These are phyloP conservation scores for Contarinia nasturtii DNA, from an alignment of 1,140 invertebrate species.

Conservation along the genomic window DNA sequence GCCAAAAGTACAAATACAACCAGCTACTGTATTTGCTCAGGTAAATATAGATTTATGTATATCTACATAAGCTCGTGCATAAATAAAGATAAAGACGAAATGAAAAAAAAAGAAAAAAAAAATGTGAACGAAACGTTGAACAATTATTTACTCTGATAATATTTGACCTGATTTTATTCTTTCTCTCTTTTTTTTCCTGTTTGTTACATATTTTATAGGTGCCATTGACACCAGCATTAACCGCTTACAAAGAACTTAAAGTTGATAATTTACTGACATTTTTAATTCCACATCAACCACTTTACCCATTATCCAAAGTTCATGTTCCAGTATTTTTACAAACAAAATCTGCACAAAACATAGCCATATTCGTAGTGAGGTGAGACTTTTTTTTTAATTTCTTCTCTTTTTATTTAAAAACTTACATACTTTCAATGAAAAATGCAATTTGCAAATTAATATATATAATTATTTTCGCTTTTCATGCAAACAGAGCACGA, in stretches of 20 bases:
- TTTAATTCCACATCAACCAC: conserved; percentile 66
- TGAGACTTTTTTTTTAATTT: conserved; percentile 22
- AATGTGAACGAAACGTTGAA: no score
- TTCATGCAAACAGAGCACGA: conserved; percentile 41
- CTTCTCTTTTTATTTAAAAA: not conserved
- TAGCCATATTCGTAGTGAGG: conserved; percentile 68
- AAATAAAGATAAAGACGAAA: no score
- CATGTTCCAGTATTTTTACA: conserved; percentile 75
- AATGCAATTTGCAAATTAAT: no score
- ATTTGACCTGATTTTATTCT: no score
- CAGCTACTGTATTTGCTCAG: conserved; percentile 24
- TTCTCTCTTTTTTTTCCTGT: no score
- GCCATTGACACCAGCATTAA: conserved; percentile 51
- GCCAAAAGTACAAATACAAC: conserved; percentile 54
- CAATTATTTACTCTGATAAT: no score
- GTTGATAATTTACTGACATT: conserved; percentile 59
- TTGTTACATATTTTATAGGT: conserved; percentile 22
- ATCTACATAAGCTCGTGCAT: no score
- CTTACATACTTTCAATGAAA: not conserved
- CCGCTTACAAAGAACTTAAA: conserved; percentile 60
- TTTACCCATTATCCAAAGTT: conserved; percentile 72
- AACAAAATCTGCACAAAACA: conserved; percentile 33
- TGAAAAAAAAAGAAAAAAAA: no score
- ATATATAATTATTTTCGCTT: not conserved
- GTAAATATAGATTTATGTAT: conserved; percentile 1